These are phyloP conservation scores for Himalopsyche japonica DNA, from an alignment of 2,888 invertebrate genomes.

Conservation along the genomic window DNA sequence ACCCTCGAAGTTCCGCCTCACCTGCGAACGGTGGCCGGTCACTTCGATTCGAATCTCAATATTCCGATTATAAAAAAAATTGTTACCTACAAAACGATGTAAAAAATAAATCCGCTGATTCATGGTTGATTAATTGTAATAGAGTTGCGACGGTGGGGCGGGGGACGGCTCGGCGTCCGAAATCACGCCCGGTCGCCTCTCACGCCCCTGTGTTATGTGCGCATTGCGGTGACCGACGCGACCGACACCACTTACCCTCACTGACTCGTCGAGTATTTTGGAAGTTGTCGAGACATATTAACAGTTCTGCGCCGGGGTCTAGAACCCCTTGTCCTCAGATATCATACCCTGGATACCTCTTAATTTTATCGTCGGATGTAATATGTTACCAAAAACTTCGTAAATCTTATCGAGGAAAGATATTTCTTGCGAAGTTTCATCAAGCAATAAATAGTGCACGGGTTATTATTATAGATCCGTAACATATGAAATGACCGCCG, in stretches of 20 bases:
- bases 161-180: conserved; percentile 12
- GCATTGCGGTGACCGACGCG: conserved; percentile 37
- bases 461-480: background rate
- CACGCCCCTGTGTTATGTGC: background rate
- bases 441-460: background rate
- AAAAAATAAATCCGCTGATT: conserved; percentile 11
- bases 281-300: background rate
- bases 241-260: conserved; percentile 41
- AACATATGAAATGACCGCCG: background rate
- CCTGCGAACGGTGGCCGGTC: background rate
- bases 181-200: background rate
- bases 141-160: conserved; percentile 25
- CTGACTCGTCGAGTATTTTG: background rate
- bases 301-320: background rate
- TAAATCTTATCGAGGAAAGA: background rate
- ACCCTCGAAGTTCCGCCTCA: conserved; percentile 14
- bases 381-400: background rate
- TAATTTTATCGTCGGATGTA: background rate
- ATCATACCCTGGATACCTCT: background rate
- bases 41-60: background rate
- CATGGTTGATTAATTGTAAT: conserved; percentile 21
- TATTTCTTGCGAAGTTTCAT: background rate
- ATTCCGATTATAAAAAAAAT: background rate
- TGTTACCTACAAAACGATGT: conserved; percentile 11
- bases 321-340: background rate